phyloP scores from a whole-genome alignment of 2,113 vertebrate species.

The Xenus cinereus region DNA sequence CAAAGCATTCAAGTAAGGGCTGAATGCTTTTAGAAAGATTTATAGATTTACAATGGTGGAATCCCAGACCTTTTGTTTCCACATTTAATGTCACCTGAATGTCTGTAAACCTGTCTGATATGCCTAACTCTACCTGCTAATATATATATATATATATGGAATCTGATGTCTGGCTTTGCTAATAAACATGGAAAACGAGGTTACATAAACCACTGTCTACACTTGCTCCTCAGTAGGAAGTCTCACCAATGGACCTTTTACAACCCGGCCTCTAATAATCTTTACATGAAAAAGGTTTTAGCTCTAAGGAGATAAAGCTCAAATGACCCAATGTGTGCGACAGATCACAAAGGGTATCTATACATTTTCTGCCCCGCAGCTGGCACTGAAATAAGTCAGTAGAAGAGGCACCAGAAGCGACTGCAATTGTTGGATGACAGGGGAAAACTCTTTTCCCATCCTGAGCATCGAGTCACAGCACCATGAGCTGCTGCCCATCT shows the following conservation, averaged over 20 bases:
- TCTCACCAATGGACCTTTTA: not conserved
- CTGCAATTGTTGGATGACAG: not conserved
- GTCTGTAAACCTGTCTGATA: not conserved
- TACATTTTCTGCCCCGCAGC: not conserved
- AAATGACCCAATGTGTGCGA: fast-evolving
- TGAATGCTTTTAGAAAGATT: not conserved
- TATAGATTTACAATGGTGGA: not conserved
- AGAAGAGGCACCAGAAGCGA: not conserved
- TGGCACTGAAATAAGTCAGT: too few species aligned
- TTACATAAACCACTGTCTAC: not conserved
- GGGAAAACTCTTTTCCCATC: not conserved
- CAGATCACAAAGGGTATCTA: not conserved
- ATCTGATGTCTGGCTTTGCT: not conserved
- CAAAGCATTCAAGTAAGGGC: not conserved
- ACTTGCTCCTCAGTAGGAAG: not conserved
- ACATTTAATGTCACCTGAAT: not conserved
- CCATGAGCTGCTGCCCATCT: not conserved
- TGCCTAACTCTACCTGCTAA: not conserved
- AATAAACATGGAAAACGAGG: not conserved
- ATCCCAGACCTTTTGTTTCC: not conserved
- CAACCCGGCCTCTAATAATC: not conserved
- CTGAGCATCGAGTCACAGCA: fast-evolving
- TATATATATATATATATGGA: fast-evolving
- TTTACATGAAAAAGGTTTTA: fast-evolving
- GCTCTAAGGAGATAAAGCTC: not conserved